These are phyloP conservation scores for Prunella himalayana DNA, from an alignment of 2,113 vertebrate species.

Conservation along the genomic window DNA sequence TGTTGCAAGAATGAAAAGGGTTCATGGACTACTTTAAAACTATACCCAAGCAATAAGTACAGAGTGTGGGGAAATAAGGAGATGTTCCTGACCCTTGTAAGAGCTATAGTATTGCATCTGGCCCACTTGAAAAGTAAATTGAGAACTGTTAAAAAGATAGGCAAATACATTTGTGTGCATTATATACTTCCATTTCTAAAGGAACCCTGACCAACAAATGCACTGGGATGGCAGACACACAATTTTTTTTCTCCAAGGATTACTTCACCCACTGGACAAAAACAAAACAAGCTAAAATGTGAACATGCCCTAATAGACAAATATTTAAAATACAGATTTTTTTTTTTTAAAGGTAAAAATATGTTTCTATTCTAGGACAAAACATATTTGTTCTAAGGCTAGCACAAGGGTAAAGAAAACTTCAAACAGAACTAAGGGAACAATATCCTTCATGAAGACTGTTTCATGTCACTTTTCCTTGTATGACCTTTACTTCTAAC, in stretches of 20 bases:
- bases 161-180: constrained; percentile 67
- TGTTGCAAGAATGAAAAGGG: constrained; percentile 84
- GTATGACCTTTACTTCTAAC: constrained; percentile 80
- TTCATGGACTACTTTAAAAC: constrained; percentile 88
- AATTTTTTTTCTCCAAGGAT: constrained; percentile 42
- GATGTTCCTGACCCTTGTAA: constrained; percentile 74
- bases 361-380: constrained; percentile 62
- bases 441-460: constrained; percentile 78
- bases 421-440: constrained; percentile 77
- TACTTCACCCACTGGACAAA: constrained; percentile 65
- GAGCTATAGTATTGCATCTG: constrained; percentile 74
- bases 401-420: constrained; percentile 73
- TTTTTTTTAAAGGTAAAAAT: constrained; percentile 45
- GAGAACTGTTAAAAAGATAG: constrained; percentile 74
- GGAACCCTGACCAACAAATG: constrained; percentile 44
- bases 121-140: constrained; percentile 77
- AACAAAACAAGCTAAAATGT: constrained; percentile 52
- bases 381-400: constrained; percentile 66
- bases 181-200: constrained; percentile 64
- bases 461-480: constrained; percentile 80
- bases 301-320: constrained; percentile 66
- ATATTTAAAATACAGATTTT: constrained; percentile 74
- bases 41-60: constrained; percentile 76
- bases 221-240: constrained; percentile 25
- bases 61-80: constrained; percentile 71